Evolutionary conservation across 2,113 vertebrate genomes (phyloP).

Genomic region (Mesocricetus auratus): DNA sequence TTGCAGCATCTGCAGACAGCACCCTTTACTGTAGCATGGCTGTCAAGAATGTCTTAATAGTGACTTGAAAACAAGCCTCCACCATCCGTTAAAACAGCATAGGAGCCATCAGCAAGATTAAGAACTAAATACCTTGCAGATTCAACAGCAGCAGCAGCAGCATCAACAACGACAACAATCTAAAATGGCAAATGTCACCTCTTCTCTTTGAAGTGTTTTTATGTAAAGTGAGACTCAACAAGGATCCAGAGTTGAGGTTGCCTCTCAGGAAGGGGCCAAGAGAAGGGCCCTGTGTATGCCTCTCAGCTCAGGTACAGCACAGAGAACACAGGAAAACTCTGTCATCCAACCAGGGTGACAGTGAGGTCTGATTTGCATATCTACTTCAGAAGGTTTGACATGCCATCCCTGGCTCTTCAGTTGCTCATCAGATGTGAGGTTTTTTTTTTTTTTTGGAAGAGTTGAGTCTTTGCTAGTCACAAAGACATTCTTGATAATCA

Average conservation of each 20-base stretch:
- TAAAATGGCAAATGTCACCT: conserved; percentile 28
- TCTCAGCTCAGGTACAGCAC: neutral
- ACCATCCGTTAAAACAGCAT: conserved; percentile 61
- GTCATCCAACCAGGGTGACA: neutral
- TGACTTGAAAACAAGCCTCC: conserved; percentile 62
- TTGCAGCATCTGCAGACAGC: neutral
- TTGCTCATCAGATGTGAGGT: conserved; percentile 34
- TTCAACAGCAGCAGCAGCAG: conserved; percentile 25
- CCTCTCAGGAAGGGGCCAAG: neutral
- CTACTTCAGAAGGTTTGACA: neutral
- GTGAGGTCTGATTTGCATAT: neutral
- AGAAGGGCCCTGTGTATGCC: rapidly evolving
- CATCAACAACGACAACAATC: conserved; percentile 22
- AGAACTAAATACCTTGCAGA: conserved; percentile 57
- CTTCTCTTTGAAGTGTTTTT: conserved; percentile 16
- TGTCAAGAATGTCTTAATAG: conserved; percentile 54
- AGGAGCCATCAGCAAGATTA: conserved; percentile 30
- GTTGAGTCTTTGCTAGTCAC: conserved; percentile 30
- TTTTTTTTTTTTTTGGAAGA: conserved; percentile 13
- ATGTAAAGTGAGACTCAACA: conserved; percentile 28
- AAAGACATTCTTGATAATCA: conserved; percentile 58
- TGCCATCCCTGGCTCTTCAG: neutral
- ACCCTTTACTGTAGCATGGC: neutral
- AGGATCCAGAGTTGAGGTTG: neutral
- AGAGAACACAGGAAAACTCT: neutral